Evolutionary conservation across 1,140 invertebrate genomes (phyloP), one percentile per base, ranked within the genome.

Genomic region (Anthonomus grandis): DNA sequence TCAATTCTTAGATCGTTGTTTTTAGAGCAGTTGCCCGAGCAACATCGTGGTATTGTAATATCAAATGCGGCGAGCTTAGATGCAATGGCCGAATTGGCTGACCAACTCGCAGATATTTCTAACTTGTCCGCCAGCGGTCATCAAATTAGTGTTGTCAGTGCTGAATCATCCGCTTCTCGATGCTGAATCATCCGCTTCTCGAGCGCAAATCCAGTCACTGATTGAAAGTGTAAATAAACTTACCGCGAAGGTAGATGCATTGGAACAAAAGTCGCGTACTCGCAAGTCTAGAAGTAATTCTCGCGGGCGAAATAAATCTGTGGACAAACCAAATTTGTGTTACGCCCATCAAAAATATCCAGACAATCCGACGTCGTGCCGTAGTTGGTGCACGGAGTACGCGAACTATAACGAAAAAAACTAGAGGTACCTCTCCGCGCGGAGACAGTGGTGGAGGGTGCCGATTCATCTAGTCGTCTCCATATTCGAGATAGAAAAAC

Each of bases 381-480:
- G 39, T 9, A 41, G 39, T 18, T 18, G 39, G 39, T 41, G 39
- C 39, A 18, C 39, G 39, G 39, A 41, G 39, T 18, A 41, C 15
- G 39, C 39, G 39, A 15, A 15, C 17, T 18, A 17, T 8, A 41
- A 41, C 9, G 39, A 41, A 17, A 41, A 41, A 41, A 41, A 41
- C 39, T 41, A 41, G 15, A 13, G 18, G 39, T 41, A 9, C 39
- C 39, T 41, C 39, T 17, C 39, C 39, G 18, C 39, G 12, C 39
- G 39, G 39, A 8, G 39, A 41, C 18, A 41, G 39, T 41, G 39
- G 39, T 41, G 39, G 39, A 31, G 27, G 27, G 27, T 31, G n/a
- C 27, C 27, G n/a, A n/a, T 31, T 8, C 27, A n/a, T 31, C 27
- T 8, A 8, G 39, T 41, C 39, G 39, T n/a, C 39, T 41, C n/a